Base-by-base conservation (phyloP, 1,140 invertebrate species). In the Hydropsyche tenuis region DNA sequence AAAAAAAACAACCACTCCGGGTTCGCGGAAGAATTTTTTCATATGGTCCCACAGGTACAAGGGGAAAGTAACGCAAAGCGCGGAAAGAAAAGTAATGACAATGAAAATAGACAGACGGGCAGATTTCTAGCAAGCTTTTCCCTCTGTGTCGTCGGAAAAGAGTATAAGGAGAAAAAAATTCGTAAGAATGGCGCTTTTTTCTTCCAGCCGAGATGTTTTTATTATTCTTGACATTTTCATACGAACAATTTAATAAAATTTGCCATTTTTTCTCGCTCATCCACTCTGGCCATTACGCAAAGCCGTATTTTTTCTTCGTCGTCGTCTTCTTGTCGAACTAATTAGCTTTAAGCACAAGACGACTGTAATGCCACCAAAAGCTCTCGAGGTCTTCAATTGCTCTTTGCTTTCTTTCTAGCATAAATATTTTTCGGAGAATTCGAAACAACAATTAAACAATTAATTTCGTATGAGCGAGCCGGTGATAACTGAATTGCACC, bases 31-130 rank as follows among this genome's bases (percentile, higher is more conserved):
- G 48, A 53, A 53, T 60, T 60, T 60, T 60, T 60, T 60, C 56
- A 60, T 60, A 60, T 60, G 22, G 56, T 60, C 56, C 56, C 56
- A 23, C 23, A 23, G 56, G 56, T 60, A 60, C 23, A 16, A 14
- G 48, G 48, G 3, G 7, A 60, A 60, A 60, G 56, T 60, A 60
- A 60, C 56, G 20, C 56, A 60, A 23, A 22, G 56, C 22, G 22
- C 56, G 14, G 22, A 60, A 60, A 23, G 23, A 60, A 60, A 60
- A 25, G 23, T 60, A 60, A 60, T 23, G 56, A 60, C 56, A 60
- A 60, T 60, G 56, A 60, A 60, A 60, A 60, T 60, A 60, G 56
- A 60, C 56, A 60, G 56, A 60, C 56, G 23, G 30, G 56, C 56
- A 27, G 56, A 60, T 60, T 60, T 60, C 56, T 60, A 22, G 23